phyloP scores from a whole-genome alignment of 2,888 invertebrate genomes.

The Caenorhabditis becei region DNA sequence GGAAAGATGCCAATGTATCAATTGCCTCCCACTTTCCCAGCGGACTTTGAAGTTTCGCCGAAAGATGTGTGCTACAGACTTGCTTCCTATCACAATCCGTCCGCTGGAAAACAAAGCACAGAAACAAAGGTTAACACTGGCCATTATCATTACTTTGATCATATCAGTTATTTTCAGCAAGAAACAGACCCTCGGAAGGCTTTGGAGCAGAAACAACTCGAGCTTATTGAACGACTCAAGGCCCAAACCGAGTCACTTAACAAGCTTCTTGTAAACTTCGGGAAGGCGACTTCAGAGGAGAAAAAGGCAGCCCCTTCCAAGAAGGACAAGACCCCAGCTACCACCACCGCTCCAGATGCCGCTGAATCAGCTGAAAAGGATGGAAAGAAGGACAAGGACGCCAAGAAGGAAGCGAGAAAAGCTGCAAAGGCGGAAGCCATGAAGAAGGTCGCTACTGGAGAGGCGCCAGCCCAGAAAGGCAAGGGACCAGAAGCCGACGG shows the following conservation, averaged over 20 bases:
- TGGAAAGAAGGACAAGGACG: constrained; percentile 53
- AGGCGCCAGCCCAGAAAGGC: constrained; percentile 22
- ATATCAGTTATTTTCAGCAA: constrained; percentile 1
- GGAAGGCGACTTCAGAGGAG: not conserved
- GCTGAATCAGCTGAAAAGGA: constrained; percentile 1
- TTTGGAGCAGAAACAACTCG: constrained; percentile 46
- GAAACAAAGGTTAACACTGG: not conserved
- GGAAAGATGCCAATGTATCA: constrained; percentile 55
- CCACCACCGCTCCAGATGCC: constrained; percentile 4
- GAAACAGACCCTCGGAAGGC: constrained; percentile 51
- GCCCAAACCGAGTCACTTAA: constrained; percentile 44
- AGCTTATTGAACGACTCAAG: constrained; percentile 51
- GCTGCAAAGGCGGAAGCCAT: constrained; percentile 69
- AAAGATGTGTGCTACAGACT: constrained; percentile 39
- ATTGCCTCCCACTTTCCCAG: constrained; percentile 40
- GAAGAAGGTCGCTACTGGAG: constrained; percentile 54
- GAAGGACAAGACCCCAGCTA: constrained; percentile 6
- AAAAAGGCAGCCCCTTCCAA: constrained; percentile 1
- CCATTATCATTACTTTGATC: too few species aligned
- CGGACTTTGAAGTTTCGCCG: constrained; percentile 45
- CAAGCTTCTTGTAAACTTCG: constrained; percentile 19
- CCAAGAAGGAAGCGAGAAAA: constrained; percentile 57
- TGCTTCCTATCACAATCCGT: constrained; percentile 38
- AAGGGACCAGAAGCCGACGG: not conserved
- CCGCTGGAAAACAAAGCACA: not conserved